Conservation (phyloP, 2,888 invertebrate species). For the Xylota sylvarum region DNA sequence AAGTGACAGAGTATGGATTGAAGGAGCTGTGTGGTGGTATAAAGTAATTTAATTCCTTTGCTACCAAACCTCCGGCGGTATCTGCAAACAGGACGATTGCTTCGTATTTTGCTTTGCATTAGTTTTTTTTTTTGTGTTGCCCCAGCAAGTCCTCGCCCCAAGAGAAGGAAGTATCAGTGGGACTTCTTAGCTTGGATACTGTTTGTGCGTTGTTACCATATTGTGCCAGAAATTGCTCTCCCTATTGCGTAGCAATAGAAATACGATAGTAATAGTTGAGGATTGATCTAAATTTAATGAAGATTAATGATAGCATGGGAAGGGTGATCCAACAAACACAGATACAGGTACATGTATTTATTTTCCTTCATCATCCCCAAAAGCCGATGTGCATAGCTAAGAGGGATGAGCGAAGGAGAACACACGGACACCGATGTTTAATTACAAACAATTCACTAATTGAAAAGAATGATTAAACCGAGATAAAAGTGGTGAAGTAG, state of each 20-base stretch:
- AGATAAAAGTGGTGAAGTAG: slow-evolving; percentile 35
- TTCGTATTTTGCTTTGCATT: neutral
- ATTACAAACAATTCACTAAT: slow-evolving; percentile 73
- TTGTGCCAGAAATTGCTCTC: neutral
- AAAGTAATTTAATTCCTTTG: slow-evolving; percentile 35
- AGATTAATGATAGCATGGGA: slow-evolving; percentile 51
- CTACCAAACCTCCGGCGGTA: slow-evolving; percentile 33
- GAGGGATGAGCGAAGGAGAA: neutral
- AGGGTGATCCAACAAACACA: neutral
- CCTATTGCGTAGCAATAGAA: slow-evolving; percentile 1
- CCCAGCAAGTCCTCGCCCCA: neutral
- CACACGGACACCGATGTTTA: slow-evolving; percentile 52
- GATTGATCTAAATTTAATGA: slow-evolving; percentile 68
- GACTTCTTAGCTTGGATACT: neutral
- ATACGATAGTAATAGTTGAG: slow-evolving; percentile 26
- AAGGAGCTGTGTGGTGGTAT: neutral
- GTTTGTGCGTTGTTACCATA: neutral
- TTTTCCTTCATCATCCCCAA: neutral
- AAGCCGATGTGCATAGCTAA: neutral
- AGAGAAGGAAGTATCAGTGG: neutral
- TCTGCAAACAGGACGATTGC: slow-evolving; percentile 41
- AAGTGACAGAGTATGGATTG: slow-evolving; percentile 38
- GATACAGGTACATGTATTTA: slow-evolving; percentile 17
- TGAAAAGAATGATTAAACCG: slow-evolving; percentile 70
- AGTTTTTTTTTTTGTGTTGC: neutral